These are phyloP conservation scores for Sarcophaga peregrina DNA, from an alignment of 1,140 invertebrate genomes.

Conservation along the genomic window DNA sequence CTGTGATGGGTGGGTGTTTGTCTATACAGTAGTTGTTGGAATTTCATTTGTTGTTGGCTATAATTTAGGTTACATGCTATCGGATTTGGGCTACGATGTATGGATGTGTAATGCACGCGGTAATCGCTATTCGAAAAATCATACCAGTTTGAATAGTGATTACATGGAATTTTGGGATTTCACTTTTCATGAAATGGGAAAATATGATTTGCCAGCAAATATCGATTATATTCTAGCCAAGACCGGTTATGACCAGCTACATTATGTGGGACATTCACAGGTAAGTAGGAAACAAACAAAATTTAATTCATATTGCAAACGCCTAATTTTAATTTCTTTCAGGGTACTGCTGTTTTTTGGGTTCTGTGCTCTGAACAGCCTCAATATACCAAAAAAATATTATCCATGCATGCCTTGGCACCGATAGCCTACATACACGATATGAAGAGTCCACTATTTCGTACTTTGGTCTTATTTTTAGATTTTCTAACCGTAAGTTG, in stretches of 20 bases:
- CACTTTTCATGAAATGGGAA: slow-evolving; percentile 83
- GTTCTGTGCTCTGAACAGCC: slow-evolving; percentile 72
- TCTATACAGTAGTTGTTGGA: neutral
- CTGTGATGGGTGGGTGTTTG: neutral
- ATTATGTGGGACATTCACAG: slow-evolving; percentile 76
- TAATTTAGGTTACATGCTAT: slow-evolving; percentile 66
- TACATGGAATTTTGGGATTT: slow-evolving; percentile 80
- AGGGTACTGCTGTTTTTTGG: slow-evolving; percentile 77
- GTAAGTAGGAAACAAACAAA: slow-evolving; percentile 22
- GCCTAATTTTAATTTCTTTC: slow-evolving; percentile 66
- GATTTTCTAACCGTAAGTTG: slow-evolving; percentile 58
- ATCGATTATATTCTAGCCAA: slow-evolving; percentile 76
- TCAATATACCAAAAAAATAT: slow-evolving; percentile 75
- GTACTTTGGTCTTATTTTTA: slow-evolving; percentile 57
- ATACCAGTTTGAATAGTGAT: slow-evolving; percentile 70
- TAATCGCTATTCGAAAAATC: slow-evolving; percentile 74
- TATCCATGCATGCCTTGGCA: slow-evolving; percentile 74
- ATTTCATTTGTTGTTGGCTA: neutral
- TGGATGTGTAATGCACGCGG: slow-evolving; percentile 80
- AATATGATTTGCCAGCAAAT: slow-evolving; percentile 80
- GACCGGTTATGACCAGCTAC: slow-evolving; percentile 72
- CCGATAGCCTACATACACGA: slow-evolving; percentile 75
- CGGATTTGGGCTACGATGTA: slow-evolving; percentile 76
- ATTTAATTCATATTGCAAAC: neutral
- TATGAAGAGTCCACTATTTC: slow-evolving; percentile 69